phyloP scores from a whole-genome alignment of 2,888 invertebrate genomes.

The Catocala nupta region DNA sequence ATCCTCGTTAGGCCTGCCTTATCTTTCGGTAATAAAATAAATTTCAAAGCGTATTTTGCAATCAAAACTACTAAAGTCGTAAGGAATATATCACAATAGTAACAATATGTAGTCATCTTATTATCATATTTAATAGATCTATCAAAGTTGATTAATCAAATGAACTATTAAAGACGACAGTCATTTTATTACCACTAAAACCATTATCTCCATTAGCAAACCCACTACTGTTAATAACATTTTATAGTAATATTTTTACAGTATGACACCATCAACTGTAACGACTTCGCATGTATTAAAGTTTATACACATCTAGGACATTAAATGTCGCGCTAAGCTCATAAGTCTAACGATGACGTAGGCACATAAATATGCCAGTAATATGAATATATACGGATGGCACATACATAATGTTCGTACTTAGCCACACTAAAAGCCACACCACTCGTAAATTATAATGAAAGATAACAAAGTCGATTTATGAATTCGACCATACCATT shows the following conservation, averaged over 20 bases:
- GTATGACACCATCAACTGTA: background rate
- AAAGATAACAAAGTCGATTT: conserved; percentile 6
- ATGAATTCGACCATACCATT: conserved; percentile 9
- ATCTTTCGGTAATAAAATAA: too few species aligned
- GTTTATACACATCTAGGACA: conserved; percentile 15
- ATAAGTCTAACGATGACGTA: conserved; percentile 12
- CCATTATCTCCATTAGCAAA: background rate
- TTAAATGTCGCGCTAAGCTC: conserved; percentile 14
- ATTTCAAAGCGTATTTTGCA: too few species aligned
- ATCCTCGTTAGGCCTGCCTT: too few species aligned
- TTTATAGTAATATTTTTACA: background rate
- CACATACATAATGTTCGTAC: conserved; percentile 8
- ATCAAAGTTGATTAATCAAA: background rate
- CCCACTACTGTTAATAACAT: background rate
- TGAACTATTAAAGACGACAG: background rate
- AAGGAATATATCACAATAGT: too few species aligned
- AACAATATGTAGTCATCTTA: too few species aligned
- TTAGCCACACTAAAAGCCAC: conserved; percentile 10
- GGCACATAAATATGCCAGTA: conserved; percentile 12
- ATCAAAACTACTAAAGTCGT: too few species aligned
- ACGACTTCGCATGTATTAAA: conserved; percentile 7
- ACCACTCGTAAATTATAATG: conserved; percentile 12
- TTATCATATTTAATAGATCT: too few species aligned
- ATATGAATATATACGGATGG: conserved; percentile 12
- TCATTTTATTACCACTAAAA: conserved; percentile 1